These are phyloP conservation scores for Forbesichthys papilliferus DNA, from an alignment of 2,113 vertebrate species.

Conservation along the genomic window DNA sequence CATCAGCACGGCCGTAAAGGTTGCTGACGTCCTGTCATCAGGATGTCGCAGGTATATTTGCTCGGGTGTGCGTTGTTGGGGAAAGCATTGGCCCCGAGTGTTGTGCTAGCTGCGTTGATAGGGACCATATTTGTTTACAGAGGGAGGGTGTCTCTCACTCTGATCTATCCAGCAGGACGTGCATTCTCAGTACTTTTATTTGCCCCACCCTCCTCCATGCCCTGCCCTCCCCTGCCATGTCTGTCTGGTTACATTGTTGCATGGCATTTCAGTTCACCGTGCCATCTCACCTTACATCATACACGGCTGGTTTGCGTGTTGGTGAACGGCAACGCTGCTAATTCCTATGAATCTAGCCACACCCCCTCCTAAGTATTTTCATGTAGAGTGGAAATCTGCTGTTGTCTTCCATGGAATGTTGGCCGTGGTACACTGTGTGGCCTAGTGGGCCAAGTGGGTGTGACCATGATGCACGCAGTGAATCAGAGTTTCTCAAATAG, in stretches of 20 bases:
- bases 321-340: neutral
- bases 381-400: no score
- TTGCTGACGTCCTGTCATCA: neutral
- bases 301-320: neutral
- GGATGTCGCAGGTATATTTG: neutral
- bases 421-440: no score
- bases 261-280: neutral
- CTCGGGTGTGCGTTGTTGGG: neutral
- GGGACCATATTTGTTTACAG: constrained; percentile 11
- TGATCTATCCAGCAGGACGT: constrained; percentile 27
- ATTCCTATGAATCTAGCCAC: neutral
- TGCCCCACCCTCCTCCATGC: constrained; percentile 13
- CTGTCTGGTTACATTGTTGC: neutral
- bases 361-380: neutral
- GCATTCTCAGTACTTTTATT: constrained; percentile 7
- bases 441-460: no score
- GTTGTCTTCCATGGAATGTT: no score
- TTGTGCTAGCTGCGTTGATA: neutral
- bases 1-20: neutral
- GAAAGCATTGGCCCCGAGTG: neutral
- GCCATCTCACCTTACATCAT: neutral
- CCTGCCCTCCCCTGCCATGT: constrained; percentile 2
- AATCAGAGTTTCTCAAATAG: no score
- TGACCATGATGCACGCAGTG: no score
- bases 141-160: neutral